Percentiles rank a stretch among this genome's conserved stretches.
Evolutionary conservation across 2,888 invertebrate species (phyloP).

Genomic region (Cepaea hortensis): DNA sequence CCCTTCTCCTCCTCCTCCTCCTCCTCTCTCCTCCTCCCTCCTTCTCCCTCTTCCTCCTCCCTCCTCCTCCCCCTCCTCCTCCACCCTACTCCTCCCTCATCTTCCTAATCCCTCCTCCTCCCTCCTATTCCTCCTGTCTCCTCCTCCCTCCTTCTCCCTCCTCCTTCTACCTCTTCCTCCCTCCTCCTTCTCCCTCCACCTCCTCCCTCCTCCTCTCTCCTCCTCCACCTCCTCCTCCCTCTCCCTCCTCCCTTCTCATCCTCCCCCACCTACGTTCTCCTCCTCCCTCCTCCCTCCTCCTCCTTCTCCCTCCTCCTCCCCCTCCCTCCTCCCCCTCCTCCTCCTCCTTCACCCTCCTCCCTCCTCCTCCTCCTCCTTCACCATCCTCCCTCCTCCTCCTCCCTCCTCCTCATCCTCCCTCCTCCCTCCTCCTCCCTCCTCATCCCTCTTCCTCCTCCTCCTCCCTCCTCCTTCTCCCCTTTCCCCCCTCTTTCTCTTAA

Average conservation of each 20-base stretch:
- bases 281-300: not conserved
- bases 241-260: not conserved
- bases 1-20: too few species aligned
- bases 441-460: not conserved
- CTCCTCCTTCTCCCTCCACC: not conserved
- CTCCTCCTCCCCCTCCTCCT: not conserved
- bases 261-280: too few species aligned
- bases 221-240: not conserved
- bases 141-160: too few species aligned
- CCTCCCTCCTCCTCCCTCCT: too few species aligned
- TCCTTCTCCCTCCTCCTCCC: not conserved
- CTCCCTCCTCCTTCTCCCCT: not conserved
- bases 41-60: not conserved
- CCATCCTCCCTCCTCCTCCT: not conserved
- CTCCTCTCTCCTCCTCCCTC: not conserved
- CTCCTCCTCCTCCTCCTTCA: not conserved
- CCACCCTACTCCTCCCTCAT: not conserved
- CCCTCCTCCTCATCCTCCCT: too few species aligned
- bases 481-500: conserved; percentile 23
- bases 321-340: not conserved
- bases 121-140: too few species aligned
- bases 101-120: too few species aligned
- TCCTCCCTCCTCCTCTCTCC: not conserved
- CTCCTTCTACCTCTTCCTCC: too few species aligned
- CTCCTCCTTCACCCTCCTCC: conserved; percentile 6